These are phyloP conservation scores for Eumacrocentrus americanus DNA, from an alignment of 2,888 invertebrate species.

Conservation along the genomic window DNA sequence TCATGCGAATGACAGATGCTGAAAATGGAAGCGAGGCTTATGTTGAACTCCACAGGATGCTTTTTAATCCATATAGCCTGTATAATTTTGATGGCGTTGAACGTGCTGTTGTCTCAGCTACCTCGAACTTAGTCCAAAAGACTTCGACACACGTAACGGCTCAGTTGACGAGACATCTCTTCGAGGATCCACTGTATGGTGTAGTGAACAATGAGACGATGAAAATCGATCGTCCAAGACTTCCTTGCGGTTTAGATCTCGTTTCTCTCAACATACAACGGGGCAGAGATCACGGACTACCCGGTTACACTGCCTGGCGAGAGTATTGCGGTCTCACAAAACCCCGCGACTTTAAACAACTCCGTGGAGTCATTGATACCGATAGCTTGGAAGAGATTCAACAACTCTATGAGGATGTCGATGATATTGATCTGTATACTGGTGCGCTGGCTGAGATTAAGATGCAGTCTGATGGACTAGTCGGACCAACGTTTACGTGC, in stretches of 20 bases:
- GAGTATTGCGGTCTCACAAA: slow-evolving; percentile 74
- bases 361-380: slow-evolving; percentile 63
- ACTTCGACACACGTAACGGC: slow-evolving; percentile 59
- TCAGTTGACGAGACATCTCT: slow-evolving; percentile 73
- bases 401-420: slow-evolving; percentile 74
- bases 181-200: slow-evolving; percentile 64
- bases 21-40: slow-evolving; percentile 65
- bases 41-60: slow-evolving; percentile 77
- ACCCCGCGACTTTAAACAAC: slow-evolving; percentile 70
- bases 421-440: slow-evolving; percentile 88
- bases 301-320: slow-evolving; percentile 78
- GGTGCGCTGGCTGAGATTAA: slow-evolving; percentile 85
- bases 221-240: neutral
- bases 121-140: slow-evolving; percentile 52
- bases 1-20: slow-evolving; percentile 73
- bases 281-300: slow-evolving; percentile 86
- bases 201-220: slow-evolving; percentile 31
- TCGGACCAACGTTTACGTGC: slow-evolving; percentile 87
- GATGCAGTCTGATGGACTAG: slow-evolving; percentile 68
- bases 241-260: slow-evolving; percentile 69
- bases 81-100: slow-evolving; percentile 70
- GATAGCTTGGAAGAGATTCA: slow-evolving; percentile 69
- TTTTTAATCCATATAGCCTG: slow-evolving; percentile 79
- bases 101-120: slow-evolving; percentile 70
- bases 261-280: slow-evolving; percentile 81